Evolutionary conservation across 2,113 vertebrate species (phyloP).

Genomic region (Nannobrachium achirus): DNA sequence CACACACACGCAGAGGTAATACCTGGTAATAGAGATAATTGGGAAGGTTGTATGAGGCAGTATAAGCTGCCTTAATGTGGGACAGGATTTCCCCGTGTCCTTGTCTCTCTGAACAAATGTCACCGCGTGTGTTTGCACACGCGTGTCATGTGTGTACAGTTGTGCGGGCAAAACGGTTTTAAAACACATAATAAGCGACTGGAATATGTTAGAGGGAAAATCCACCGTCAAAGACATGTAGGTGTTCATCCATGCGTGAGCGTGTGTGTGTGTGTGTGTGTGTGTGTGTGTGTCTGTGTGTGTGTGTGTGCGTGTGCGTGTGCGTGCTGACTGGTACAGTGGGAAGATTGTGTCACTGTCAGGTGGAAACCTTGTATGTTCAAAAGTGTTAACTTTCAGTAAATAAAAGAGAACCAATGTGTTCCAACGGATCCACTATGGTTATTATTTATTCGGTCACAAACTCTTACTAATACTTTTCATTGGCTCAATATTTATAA

Average conservation of each 20-base stretch:
- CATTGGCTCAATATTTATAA: too few relatives aligned
- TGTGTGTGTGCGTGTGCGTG: constrained; percentile 7
- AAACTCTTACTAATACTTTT: too few relatives aligned
- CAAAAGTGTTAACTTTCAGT: too few relatives aligned
- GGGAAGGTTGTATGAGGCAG: background rate
- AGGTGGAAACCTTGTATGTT: too few relatives aligned
- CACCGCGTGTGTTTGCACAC: background rate
- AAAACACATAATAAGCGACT: too few relatives aligned
- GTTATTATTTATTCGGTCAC: too few relatives aligned
- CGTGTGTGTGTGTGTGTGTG: constrained; percentile 2
- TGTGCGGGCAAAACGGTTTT: too few relatives aligned
- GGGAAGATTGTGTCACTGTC: background rate
- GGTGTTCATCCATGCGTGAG: background rate
- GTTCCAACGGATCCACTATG: too few relatives aligned
- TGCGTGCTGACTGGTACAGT: constrained; percentile 17
- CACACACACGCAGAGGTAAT: background rate
- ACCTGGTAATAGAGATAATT: background rate
- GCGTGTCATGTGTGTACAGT: too few relatives aligned
- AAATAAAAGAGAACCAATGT: too few relatives aligned
- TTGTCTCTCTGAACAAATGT: constrained; percentile 8
- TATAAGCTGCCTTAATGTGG: background rate
- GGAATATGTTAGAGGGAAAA: too few relatives aligned
- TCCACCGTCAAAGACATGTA: too few relatives aligned
- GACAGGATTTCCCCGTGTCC: background rate
- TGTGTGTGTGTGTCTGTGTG: background rate